Conservation (phyloP, 2,113 vertebrate species). For the Tupaia chinensis region DNA sequence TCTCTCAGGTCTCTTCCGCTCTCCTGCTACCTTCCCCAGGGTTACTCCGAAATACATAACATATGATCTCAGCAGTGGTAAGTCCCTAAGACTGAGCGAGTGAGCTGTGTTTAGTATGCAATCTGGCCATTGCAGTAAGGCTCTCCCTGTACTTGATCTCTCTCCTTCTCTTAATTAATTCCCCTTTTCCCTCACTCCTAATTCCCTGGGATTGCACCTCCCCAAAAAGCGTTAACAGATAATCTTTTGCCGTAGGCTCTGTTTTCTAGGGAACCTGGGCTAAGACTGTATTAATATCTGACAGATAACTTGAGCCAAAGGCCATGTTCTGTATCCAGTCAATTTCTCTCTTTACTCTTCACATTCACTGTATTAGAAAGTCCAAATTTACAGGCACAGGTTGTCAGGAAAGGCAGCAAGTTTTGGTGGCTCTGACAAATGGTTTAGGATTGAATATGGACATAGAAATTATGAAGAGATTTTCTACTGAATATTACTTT, state of each 20-base stretch:
- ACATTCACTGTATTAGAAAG: constrained; percentile 50
- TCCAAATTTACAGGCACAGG: constrained; percentile 49
- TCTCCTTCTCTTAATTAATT: constrained; percentile 53
- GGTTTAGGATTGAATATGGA: constrained; percentile 41
- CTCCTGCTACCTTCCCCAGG: neutral
- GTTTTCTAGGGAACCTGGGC: constrained; percentile 63
- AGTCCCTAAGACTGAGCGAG: neutral
- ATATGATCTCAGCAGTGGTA: neutral
- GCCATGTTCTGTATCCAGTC: constrained; percentile 44
- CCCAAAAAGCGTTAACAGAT: constrained; percentile 43
- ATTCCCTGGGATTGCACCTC: constrained; percentile 57
- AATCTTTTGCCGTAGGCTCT: constrained; percentile 68
- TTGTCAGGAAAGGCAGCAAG: constrained; percentile 38
- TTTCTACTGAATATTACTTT: constrained; percentile 26
- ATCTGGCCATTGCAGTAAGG: neutral
- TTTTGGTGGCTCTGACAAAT: constrained; percentile 60
- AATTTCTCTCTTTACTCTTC: constrained; percentile 55
- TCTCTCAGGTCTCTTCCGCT: neutral
- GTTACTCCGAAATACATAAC: neutral
- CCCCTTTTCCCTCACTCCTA: constrained; percentile 44
- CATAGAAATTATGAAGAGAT: constrained; percentile 47
- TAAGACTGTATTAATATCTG: constrained; percentile 59
- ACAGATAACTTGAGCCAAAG: constrained; percentile 65
- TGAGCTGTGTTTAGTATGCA: neutral
- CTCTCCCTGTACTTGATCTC: neutral